phyloP scores from a whole-genome alignment of 1,140 invertebrate species.

The Dryas iulia region DNA sequence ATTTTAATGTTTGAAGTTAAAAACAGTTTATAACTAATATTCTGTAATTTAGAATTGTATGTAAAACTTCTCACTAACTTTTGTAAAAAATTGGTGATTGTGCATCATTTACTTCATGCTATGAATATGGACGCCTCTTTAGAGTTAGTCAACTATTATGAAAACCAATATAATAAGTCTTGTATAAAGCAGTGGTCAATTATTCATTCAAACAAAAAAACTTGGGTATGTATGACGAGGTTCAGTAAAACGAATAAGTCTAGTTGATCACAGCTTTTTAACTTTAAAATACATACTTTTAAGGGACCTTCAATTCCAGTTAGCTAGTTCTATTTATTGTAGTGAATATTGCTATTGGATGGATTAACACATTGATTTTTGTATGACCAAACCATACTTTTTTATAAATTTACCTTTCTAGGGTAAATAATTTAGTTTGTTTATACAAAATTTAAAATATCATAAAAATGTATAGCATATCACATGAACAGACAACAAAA shows the following conservation, averaged over 20 bases:
- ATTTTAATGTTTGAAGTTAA: conserved; percentile 61
- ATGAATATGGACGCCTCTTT: conserved; percentile 77
- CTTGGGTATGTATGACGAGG: conserved; percentile 1
- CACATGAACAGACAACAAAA: conserved; percentile 63
- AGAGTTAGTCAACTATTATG: conserved; percentile 76
- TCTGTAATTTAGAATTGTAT: conserved; percentile 67
- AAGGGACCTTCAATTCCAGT: conserved; percentile 80
- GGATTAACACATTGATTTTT: conserved; percentile 68
- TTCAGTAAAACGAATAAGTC: conserved; percentile 31
- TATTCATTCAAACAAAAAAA: conserved; percentile 35
- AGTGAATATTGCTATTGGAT: conserved; percentile 71
- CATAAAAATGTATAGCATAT: conserved; percentile 77
- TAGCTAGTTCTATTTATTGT: conserved; percentile 80
- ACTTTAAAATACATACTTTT: conserved; percentile 75
- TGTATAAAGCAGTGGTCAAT: conserved; percentile 73
- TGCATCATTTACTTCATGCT: conserved; percentile 73
- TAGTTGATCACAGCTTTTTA: conserved; percentile 72
- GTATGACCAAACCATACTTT: conserved; percentile 76
- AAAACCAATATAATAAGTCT: conserved; percentile 76
- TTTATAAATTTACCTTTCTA: conserved; percentile 69
- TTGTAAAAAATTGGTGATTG: conserved; percentile 74
- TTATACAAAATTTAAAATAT: conserved; percentile 73
- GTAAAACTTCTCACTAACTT: conserved; percentile 73
- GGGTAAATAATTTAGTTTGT: conserved; percentile 64
- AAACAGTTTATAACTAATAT: conserved; percentile 59